Evolutionary conservation across 2,888 invertebrate species (phyloP).

Genomic region (Syrphus vitripennis): DNA sequence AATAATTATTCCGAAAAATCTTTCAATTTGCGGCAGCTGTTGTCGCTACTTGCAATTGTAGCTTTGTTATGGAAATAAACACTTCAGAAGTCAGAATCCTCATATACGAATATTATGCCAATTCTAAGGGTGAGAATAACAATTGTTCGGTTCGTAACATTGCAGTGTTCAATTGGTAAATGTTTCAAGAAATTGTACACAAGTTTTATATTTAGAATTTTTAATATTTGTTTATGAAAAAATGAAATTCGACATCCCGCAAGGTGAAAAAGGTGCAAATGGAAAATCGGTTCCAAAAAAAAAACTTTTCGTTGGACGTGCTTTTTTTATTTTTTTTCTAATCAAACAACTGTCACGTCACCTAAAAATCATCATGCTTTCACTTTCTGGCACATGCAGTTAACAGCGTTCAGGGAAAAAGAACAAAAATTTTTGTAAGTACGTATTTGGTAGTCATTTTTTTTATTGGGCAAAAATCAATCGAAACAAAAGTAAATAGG

Average conservation of each 20-base stretch:
- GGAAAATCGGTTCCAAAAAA: slow-evolving; percentile 64
- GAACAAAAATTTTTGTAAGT: not conserved
- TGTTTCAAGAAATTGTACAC: slow-evolving; percentile 48
- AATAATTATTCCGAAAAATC: slow-evolving; percentile 40
- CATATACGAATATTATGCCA: slow-evolving; percentile 62
- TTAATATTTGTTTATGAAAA: slow-evolving; percentile 56
- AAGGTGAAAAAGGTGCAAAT: slow-evolving; percentile 63
- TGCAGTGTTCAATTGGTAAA: slow-evolving; percentile 29
- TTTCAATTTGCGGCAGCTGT: slow-evolving; percentile 55
- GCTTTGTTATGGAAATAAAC: slow-evolving; percentile 71
- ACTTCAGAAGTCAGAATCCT: slow-evolving; percentile 46
- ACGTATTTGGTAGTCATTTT: not conserved
- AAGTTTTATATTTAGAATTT: slow-evolving; percentile 60
- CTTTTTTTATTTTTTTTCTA: slow-evolving; percentile 73
- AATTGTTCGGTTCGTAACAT: slow-evolving; percentile 64
- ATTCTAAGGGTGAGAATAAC: slow-evolving; percentile 56
- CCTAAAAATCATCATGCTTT: slow-evolving; percentile 73
- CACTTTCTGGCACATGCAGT: slow-evolving; percentile 67
- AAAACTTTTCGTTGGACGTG: slow-evolving; percentile 59
- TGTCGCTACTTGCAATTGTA: slow-evolving; percentile 48
- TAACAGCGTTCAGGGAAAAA: slow-evolving; percentile 43
- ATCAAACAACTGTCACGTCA: slow-evolving; percentile 79
- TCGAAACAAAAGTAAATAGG: too few species aligned
- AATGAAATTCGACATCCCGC: slow-evolving; percentile 59
- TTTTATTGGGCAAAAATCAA: too few species aligned